Base-by-base conservation (phyloP, 2,797 vertebrate species). In the Chaunax sp. region DNA sequence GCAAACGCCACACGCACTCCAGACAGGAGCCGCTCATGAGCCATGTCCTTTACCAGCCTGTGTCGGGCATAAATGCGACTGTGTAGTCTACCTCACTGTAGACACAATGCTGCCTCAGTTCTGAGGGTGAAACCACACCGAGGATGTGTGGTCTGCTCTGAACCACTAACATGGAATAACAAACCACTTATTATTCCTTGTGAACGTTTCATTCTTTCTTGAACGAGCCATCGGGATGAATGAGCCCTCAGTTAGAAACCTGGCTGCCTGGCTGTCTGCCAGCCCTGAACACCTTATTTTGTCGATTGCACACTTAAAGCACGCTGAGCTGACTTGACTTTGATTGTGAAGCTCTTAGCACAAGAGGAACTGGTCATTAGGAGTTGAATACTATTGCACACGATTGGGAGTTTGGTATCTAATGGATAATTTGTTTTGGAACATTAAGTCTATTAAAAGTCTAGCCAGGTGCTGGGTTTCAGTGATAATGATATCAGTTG, bases 81-180 rank as follows among this genome's bases (percentile, higher is more conserved):
- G 80, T 73, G 78, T 63, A 51, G 84, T 83, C 80, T 79, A 14
- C 37, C 63, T 52, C 13, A 4, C 20, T 22, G 12, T 1, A 49
- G 66, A 82, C 73, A 91, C 90, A 92, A 89, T 68, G 80, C 83
- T 51, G 78, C 83, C 87, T 87, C 81, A 84, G 90, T 90, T 78
- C 78, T 79, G 69, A 72, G 73, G 85, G 80, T 81, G 75, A 87
- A 86, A 85, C 86, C 89, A 57, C 82, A 64, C 18, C 8, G 64
- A 73, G 84, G 86, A 86, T 70, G 74, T 80, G 86, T 71, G 86
- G 82, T 87, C 78, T 67, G 64, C 74, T 72, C 63, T 25, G 13
- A 87, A 85, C 78, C 78, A 61, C 78, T 51, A 64, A 81, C 63
- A 65, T 53, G 45, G 77, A 84, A 82, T 56, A 89, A 80, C 78